These are phyloP conservation scores for Alcedo quadribrachys DNA, from an alignment of 2,797 vertebrate species.

Conservation along the genomic window DNA sequence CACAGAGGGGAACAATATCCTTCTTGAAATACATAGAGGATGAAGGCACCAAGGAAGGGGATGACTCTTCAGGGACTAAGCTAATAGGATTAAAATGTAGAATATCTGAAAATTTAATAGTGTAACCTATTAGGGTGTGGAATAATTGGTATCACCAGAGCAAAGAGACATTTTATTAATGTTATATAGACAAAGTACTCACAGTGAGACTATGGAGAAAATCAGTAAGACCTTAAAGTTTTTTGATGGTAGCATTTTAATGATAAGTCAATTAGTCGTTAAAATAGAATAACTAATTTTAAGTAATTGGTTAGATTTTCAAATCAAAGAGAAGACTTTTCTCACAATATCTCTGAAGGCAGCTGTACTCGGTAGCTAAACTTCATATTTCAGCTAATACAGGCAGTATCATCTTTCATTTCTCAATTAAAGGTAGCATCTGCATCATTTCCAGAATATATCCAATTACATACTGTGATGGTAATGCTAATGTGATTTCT, in stretches of 20 bases:
- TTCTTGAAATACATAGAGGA: neutral
- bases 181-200: neutral
- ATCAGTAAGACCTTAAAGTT: neutral
- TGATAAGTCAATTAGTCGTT: neutral
- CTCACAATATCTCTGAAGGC: neutral
- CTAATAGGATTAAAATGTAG: slow-evolving; percentile 46
- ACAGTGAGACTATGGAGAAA: neutral
- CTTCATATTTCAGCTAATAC: neutral
- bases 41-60: neutral
- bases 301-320: neutral
- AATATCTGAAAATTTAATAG: slow-evolving; percentile 15
- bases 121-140: neutral
- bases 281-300: neutral
- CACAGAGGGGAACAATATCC: slow-evolving; percentile 7
- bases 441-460: neutral
- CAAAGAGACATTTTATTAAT: neutral
- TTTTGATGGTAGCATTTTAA: neutral
- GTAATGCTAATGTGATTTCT: too few relatives aligned
- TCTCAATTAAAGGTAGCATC: neutral
- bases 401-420: neutral
- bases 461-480: too few relatives aligned
- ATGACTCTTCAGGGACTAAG: slow-evolving; percentile 5
- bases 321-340: neutral
- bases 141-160: neutral
- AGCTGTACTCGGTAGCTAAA: neutral